Evolutionary conservation across 2,888 invertebrate genomes (phyloP), one percentile per base, ranked within the genome.

Genomic region (Acronicta psi): DNA sequence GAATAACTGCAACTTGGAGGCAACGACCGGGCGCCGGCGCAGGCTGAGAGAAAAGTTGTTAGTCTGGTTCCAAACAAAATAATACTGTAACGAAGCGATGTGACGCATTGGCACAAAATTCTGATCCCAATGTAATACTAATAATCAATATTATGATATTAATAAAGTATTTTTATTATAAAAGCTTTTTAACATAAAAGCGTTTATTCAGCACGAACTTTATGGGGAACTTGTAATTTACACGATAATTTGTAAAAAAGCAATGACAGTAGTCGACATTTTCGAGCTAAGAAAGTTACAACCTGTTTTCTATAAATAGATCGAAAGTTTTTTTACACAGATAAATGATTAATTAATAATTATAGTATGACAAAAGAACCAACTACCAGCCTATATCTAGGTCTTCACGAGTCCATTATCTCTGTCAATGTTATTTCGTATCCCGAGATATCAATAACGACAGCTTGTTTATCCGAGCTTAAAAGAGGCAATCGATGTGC

Each of bases 1-100:
- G 89, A 89, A 90, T 93, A 93, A 93, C 93, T 92, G 93, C 93
- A 92, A 90, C 82, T 86, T 73, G 84, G 85, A 82, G 92, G 83
- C 93, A 93, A 92, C 88, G 93, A 93, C 93, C 93, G 86, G 81
- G 79, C 84, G 83, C 85, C 83, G 75, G 80, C 73, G 58, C 70
- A 73, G 69, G 65, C 56, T 68, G 58, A 74, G 73, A 73, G 74
- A 80, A 83, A 88, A 88, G 88, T 88, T 87, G 91, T 88, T 84
- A 84, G 84, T 85, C 93, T 83, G 90, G 92, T 92, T 91, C 82
- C 83, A 80, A 88, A 89, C 84, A 80, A 90, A 90, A 43, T 86
- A 90, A 43, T 86, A 82, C 87, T 86, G 87, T 73, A 75, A 60
- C 52, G 70, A 78, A 58, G 71, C 61, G 65, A 70, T 62, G 52